Base-by-base conservation (phyloP, 2,888 invertebrate species). In the Drosophila demipolita region DNA sequence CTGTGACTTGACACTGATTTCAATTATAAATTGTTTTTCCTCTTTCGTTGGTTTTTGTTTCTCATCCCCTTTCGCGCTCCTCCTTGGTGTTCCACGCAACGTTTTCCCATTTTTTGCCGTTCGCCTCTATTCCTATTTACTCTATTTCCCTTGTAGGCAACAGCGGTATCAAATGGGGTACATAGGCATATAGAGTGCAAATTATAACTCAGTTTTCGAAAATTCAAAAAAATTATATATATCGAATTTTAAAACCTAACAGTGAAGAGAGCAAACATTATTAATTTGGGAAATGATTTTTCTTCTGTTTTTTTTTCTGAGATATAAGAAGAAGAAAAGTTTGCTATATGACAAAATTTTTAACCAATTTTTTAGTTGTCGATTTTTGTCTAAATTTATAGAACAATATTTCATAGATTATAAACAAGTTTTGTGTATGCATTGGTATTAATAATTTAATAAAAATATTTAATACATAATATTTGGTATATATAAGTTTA, bases 21-120 rank as follows among this genome's bases (percentile, higher is more conserved):
- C 88, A 85, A 85, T 85, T 85, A 85, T 83, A 85, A 85, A 87
- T 85, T 87, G 79, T 77, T 80, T 80, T 78, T 72, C 20, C 53
- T 70, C 63, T 55, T 40, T 23, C 48, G 7, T 60, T 52, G 33
- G 9, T 61, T 58, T 45, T 53, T 52, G 32, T 62, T 49, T 29
- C 53, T 58, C 60, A 40, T 53, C 53, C 54, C 53, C 59, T 59
- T 45, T 68, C 61, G 32, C 66, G n/a, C 42, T 61, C 17, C 40
- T 23, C 61, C 52, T 20, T 15, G n/a, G 5, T 48, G 26, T 49
- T 57, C n/a, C 36, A 23, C 4, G 11, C 29, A 15, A 32, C 49
- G 58, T 45, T 63, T 58, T 61, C 52, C 52, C 52, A 29, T 42
- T 60, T 49, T 49, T 61, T 42, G 29, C 36, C 48, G 12, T 50